Evolutionary conservation across 1,140 invertebrate genomes (phyloP).

Genomic region (Hyposmocoma kahamanoa): DNA sequence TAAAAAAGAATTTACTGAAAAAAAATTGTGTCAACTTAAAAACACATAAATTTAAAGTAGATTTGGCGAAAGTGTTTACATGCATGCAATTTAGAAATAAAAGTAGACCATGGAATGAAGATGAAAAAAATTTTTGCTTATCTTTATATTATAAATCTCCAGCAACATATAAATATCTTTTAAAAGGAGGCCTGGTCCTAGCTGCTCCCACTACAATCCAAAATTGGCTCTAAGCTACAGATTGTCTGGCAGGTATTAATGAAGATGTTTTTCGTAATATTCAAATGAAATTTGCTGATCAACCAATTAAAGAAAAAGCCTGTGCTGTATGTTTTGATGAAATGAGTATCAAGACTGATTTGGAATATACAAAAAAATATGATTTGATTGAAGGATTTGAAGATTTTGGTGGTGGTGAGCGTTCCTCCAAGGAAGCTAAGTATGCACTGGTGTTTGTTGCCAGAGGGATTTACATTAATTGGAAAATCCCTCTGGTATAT

Average conservation of each 20-base stretch:
- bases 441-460: constrained; percentile 16
- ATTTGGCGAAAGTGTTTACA: constrained; percentile 6
- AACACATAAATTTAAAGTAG: neutral
- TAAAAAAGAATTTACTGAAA: too few species aligned
- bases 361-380: constrained; percentile 17
- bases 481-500: constrained; percentile 12
- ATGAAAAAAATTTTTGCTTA: constrained; percentile 14
- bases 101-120: constrained; percentile 6
- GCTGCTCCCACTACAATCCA: constrained; percentile 13
- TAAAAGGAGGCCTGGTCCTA: constrained; percentile 8
- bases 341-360: constrained; percentile 14
- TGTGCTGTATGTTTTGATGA: constrained; percentile 16
- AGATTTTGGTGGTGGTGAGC: constrained; percentile 16
- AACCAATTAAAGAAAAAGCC: constrained; percentile 10
- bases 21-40: neutral
- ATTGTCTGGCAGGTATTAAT: constrained; percentile 12
- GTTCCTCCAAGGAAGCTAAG: constrained; percentile 3
- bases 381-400: constrained; percentile 18
- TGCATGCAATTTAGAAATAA: constrained; percentile 7
- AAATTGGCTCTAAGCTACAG: constrained; percentile 9
- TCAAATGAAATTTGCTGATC: constrained; percentile 12
- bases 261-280: constrained; percentile 13
- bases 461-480: constrained; percentile 12
- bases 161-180: constrained; percentile 10
- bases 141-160: constrained; percentile 15